Evolutionary conservation across 2,113 vertebrate species (phyloP).

Genomic region (Piaya cayana): DNA sequence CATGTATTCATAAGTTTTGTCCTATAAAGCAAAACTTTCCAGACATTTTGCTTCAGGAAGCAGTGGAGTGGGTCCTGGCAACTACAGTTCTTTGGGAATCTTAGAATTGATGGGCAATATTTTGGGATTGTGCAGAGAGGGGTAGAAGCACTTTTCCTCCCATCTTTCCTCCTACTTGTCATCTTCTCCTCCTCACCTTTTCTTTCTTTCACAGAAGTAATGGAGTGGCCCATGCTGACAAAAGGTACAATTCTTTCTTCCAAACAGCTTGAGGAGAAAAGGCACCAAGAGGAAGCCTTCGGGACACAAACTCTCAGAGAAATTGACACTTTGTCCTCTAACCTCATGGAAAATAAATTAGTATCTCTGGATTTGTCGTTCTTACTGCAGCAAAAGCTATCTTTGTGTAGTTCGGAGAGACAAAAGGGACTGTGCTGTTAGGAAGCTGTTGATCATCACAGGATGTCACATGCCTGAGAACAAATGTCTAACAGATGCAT

Average conservation of each 20-base stretch:
- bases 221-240: background rate
- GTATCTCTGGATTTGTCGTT: background rate
- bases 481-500: rapidly evolving
- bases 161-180: background rate
- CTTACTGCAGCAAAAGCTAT: background rate
- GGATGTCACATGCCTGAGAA: background rate
- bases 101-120: background rate
- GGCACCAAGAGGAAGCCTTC: background rate
- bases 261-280: background rate
- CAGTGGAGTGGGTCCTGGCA: background rate
- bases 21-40: background rate
- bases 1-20: background rate
- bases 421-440: background rate
- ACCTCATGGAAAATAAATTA: background rate
- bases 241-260: background rate
- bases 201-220: background rate
- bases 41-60: background rate
- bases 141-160: rapidly evolving
- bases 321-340: background rate
- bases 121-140: background rate
- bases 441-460: background rate
- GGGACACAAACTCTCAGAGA: background rate
- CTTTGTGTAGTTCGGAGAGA: background rate
- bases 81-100: background rate
- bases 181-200: background rate